Conservation (phyloP, 1,140 invertebrate species). For the Lepidostoma basale region DNA sequence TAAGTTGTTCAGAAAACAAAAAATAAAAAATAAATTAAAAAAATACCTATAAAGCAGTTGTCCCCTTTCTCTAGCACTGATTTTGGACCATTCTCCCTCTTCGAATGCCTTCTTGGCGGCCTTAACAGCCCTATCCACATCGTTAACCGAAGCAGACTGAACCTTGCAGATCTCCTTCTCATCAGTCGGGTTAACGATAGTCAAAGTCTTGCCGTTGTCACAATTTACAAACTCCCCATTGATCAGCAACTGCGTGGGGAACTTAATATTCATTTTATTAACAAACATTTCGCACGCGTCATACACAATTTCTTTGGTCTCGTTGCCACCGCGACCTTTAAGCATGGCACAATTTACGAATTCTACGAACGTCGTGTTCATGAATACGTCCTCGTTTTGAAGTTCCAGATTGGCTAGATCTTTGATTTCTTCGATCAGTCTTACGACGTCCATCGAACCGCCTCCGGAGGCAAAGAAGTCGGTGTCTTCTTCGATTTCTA, state of each 20-base stretch:
- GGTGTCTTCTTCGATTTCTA: conserved; percentile 76
- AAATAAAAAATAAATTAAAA: conserved; percentile 8
- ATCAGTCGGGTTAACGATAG: conserved; percentile 84
- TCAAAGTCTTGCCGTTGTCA: conserved; percentile 67
- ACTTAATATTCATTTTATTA: conserved; percentile 85
- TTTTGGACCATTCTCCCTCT: conserved; percentile 86
- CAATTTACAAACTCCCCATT: conserved; percentile 89
- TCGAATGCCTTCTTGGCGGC: conserved; percentile 88
- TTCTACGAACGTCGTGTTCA: conserved; percentile 87
- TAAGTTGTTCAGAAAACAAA: too few species aligned
- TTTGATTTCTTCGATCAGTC: conserved; percentile 91
- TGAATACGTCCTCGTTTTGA: conserved; percentile 91
- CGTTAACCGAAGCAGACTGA: conserved; percentile 74
- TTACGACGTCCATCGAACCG: conserved; percentile 95
- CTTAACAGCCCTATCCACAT: conserved; percentile 86
- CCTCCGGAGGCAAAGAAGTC: conserved; percentile 94
- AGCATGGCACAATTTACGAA: conserved; percentile 73
- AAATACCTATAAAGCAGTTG: conserved; percentile 71
- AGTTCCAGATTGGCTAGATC: conserved; percentile 77
- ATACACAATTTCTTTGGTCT: conserved; percentile 64
- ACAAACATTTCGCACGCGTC: conserved; percentile 76
- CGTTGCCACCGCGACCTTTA: conserved; percentile 67
- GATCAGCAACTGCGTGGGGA: conserved; percentile 90
- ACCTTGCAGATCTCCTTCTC: conserved; percentile 83
- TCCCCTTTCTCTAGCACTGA: conserved; percentile 83